Percentiles rank a stretch among this genome's conserved stretches.
Evolutionary conservation across 2,888 invertebrate species (phyloP).

Genomic region (Branchinecta sandiegonensis): DNA sequence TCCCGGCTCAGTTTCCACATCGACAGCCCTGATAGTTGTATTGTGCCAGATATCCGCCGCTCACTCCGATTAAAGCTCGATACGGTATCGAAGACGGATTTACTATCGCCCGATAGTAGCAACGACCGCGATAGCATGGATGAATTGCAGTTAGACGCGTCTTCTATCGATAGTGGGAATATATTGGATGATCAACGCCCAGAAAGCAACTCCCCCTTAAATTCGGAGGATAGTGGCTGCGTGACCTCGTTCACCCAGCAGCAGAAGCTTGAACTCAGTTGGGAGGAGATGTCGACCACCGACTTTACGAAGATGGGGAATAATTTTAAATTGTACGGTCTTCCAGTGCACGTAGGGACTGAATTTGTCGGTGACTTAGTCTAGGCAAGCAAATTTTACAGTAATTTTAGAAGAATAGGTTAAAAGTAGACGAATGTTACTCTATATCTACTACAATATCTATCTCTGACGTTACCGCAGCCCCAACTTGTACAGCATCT

Average conservation of each 20-base stretch:
- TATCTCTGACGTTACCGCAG: too few species aligned
- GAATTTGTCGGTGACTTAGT: conserved; percentile 10
- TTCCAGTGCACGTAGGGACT: neutral
- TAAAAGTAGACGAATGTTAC: too few species aligned
- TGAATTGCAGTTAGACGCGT: neutral
- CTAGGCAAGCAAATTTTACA: neutral
- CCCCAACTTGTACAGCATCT: too few species aligned
- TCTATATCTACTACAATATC: too few species aligned
- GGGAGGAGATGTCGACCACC: neutral
- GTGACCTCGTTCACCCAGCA: neutral
- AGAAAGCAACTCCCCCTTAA: neutral
- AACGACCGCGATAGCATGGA: conserved; percentile 4
- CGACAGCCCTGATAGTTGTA: neutral
- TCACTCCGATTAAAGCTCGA: neutral
- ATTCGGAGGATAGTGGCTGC: conserved; percentile 12
- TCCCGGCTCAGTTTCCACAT: neutral
- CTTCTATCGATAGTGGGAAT: conserved; percentile 1
- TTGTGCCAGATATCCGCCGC: conserved; percentile 2
- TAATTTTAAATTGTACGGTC: neutral
- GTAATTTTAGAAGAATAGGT: too few species aligned
- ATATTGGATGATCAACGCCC: neutral
- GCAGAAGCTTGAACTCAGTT: neutral
- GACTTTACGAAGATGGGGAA: conserved; percentile 6
- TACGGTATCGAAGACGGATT: neutral
- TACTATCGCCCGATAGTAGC: neutral